Evolutionary conservation across 2,888 invertebrate genomes (phyloP).

Genomic region (Antheraea yamamai): DNA sequence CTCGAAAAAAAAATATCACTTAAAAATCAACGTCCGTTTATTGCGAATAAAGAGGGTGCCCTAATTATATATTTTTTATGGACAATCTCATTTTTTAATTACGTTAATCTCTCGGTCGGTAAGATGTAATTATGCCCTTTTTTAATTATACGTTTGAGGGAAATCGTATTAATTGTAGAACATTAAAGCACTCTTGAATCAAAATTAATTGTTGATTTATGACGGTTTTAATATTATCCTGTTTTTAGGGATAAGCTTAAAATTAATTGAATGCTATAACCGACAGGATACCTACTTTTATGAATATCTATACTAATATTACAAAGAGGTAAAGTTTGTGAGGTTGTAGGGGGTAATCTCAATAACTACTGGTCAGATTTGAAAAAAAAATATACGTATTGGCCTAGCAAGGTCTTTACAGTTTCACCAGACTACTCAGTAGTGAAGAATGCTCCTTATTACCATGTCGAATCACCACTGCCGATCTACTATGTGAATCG

Average conservation of each 20-base stretch:
- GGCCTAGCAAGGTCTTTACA: too few relatives aligned
- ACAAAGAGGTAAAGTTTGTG: too few relatives aligned
- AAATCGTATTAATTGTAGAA: background rate
- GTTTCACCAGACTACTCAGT: too few relatives aligned
- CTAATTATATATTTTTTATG: background rate
- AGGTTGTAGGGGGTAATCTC: too few relatives aligned
- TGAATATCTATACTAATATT: too few relatives aligned
- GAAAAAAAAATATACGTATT: too few relatives aligned
- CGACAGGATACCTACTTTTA: too few relatives aligned
- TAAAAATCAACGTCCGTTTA: background rate
- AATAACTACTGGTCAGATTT: too few relatives aligned
- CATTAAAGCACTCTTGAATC: background rate
- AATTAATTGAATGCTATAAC: too few relatives aligned
- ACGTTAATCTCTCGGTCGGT: background rate
- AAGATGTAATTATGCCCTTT: background rate
- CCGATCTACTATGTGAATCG: too few relatives aligned
- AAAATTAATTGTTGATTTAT: background rate
- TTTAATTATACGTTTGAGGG: background rate
- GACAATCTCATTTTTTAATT: conserved; percentile 1
- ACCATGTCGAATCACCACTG: too few relatives aligned
- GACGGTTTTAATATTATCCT: background rate
- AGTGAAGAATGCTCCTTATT: too few relatives aligned
- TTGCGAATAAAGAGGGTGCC: background rate
- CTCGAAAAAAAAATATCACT: background rate
- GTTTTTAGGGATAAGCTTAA: background rate